Conservation (phyloP, 1,140 invertebrate genomes). For the Gryllus bimaculatus region DNA sequence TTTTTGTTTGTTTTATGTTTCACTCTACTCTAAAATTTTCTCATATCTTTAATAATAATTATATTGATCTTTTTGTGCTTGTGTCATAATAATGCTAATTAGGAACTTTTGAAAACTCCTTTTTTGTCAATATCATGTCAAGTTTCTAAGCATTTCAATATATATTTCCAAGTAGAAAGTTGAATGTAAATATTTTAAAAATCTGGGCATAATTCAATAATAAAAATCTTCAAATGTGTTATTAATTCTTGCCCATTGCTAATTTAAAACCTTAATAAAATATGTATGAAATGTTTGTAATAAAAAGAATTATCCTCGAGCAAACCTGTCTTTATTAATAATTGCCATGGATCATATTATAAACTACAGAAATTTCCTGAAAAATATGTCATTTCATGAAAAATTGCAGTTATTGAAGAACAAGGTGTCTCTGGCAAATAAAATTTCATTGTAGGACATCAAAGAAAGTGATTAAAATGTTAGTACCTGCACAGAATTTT, state of each 20-base stretch:
- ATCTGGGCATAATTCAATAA: not conserved
- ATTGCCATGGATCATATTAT: too few relatives aligned
- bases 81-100: not conserved
- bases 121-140: not conserved
- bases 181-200: not conserved
- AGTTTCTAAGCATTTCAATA: not conserved
- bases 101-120: not conserved
- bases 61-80: constrained; percentile 1
- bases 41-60: not conserved
- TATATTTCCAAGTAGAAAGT: not conserved
- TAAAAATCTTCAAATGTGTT: not conserved
- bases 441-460: too few relatives aligned
- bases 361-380: too few relatives aligned
- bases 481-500: too few relatives aligned
- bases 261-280: not conserved
- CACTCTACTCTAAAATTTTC: not conserved
- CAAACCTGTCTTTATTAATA: too few relatives aligned
- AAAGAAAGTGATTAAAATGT: too few relatives aligned
- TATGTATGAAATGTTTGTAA: constrained; percentile 1
- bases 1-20: not conserved
- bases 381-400: too few relatives aligned
- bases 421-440: too few relatives aligned
- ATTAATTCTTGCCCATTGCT: not conserved
- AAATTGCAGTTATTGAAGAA: too few relatives aligned
- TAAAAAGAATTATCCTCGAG: not conserved